phyloP scores from a whole-genome alignment of 2,113 vertebrate species.

The Galeopterus variegatus region DNA sequence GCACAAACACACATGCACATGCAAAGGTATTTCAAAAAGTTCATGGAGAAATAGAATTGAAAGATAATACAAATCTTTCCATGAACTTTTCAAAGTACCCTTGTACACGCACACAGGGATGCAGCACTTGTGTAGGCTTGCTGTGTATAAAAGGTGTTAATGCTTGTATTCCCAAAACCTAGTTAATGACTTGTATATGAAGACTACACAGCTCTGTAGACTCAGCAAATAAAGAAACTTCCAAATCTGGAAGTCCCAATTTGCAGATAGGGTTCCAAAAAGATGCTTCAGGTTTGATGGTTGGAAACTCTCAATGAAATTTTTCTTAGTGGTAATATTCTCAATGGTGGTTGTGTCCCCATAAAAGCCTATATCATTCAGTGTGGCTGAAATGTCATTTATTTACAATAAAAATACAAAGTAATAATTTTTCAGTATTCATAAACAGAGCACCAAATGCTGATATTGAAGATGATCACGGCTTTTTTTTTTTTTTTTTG shows the following conservation, averaged over 20 bases:
- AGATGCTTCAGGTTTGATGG: not conserved
- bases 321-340: conserved; percentile 9
- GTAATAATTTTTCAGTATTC: not conserved
- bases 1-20: too few species aligned
- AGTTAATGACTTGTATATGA: not conserved
- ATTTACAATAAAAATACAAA: conserved; percentile 22
- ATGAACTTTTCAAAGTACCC: too few species aligned
- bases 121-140: not conserved
- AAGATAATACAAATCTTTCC: too few species aligned
- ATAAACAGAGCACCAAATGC: conserved; percentile 17
- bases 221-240: not conserved
- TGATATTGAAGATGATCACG: not conserved
- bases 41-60: too few species aligned
- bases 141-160: not conserved
- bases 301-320: not conserved
- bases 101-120: too few species aligned
- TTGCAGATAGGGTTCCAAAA: conserved; percentile 39
- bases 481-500: not conserved
- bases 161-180: not conserved
- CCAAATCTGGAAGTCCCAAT: not conserved
- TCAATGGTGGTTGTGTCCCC: not conserved
- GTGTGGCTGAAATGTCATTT: not conserved
- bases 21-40: too few species aligned
- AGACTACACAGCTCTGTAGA: not conserved
- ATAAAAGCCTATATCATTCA: not conserved